Evolutionary conservation across 1,140 invertebrate genomes (phyloP).

Genomic region (Euborellia annulipes): DNA sequence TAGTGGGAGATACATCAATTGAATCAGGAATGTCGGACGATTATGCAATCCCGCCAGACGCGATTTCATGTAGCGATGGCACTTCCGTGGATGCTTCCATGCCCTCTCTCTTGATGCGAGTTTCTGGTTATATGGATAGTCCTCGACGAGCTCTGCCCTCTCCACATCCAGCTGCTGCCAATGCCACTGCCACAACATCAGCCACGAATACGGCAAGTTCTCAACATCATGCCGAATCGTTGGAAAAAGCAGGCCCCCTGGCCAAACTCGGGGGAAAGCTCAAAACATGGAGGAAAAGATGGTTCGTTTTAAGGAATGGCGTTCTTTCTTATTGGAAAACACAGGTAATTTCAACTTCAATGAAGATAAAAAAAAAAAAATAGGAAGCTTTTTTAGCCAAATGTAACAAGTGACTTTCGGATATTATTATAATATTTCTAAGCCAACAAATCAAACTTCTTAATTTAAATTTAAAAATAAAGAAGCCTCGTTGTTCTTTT

Average conservation of each 20-base stretch:
- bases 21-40: slow-evolving; percentile 89
- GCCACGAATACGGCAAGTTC: slow-evolving; percentile 6
- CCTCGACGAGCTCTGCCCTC: slow-evolving; percentile 32
- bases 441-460: too few species aligned
- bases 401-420: too few species aligned
- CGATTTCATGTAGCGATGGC: slow-evolving; percentile 46
- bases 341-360: slow-evolving; percentile 24
- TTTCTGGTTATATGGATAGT: slow-evolving; percentile 33
- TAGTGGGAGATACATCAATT: slow-evolving; percentile 63
- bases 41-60: slow-evolving; percentile 89
- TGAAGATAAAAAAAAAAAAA: slow-evolving; percentile 80
- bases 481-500: too few species aligned
- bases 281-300: slow-evolving; percentile 88
- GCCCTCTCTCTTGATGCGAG: slow-evolving; percentile 45
- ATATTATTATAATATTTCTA: too few species aligned
- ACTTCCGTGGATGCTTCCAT: slow-evolving; percentile 55
- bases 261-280: slow-evolving; percentile 89
- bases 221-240: slow-evolving; percentile 34
- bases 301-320: slow-evolving; percentile 88
- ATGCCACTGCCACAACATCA: too few species aligned
- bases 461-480: too few species aligned
- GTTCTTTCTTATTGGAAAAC: slow-evolving; percentile 86
- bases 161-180: slow-evolving; percentile 38
- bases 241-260: slow-evolving; percentile 83
- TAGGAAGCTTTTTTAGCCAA: slow-evolving; percentile 92